Conservation (phyloP, 2,113 vertebrate species). For the Octodon degus region DNA sequence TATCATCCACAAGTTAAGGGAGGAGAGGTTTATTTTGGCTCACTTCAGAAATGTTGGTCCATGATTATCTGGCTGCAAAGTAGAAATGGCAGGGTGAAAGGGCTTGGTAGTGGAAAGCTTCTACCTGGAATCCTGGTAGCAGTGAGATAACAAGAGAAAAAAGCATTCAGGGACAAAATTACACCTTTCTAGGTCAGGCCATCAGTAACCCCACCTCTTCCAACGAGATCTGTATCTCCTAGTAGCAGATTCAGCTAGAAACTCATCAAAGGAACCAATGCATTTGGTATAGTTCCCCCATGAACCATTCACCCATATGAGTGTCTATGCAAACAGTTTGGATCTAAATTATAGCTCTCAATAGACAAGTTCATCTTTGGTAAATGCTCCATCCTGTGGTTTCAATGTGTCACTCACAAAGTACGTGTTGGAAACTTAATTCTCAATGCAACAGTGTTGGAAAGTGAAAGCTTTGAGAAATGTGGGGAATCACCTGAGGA, state of each 20-base stretch:
- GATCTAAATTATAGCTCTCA: neutral
- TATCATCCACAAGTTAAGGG: neutral
- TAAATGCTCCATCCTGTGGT: neutral
- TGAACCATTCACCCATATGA: neutral
- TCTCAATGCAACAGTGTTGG: neutral
- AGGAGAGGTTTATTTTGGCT: neutral
- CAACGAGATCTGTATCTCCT: neutral
- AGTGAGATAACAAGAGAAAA: neutral
- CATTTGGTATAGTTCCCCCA: neutral
- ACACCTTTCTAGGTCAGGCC: neutral
- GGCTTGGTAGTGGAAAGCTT: neutral
- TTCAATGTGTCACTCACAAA: neutral
- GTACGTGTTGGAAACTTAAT: neutral
- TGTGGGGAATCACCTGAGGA: neutral
- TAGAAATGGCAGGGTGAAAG: neutral
- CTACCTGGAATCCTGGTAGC: neutral
- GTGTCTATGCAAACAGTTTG: neutral
- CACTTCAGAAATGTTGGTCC: neutral
- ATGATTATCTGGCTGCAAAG: neutral
- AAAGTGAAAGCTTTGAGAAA: neutral
- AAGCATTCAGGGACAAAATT: neutral
- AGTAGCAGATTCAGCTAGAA: neutral
- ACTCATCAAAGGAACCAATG: neutral
- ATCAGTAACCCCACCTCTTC: neutral
- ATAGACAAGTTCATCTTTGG: neutral